These are phyloP conservation scores for Aplidium turbinatum DNA, from an alignment of 23 tunicate genomes.

Conservation along the genomic window DNA sequence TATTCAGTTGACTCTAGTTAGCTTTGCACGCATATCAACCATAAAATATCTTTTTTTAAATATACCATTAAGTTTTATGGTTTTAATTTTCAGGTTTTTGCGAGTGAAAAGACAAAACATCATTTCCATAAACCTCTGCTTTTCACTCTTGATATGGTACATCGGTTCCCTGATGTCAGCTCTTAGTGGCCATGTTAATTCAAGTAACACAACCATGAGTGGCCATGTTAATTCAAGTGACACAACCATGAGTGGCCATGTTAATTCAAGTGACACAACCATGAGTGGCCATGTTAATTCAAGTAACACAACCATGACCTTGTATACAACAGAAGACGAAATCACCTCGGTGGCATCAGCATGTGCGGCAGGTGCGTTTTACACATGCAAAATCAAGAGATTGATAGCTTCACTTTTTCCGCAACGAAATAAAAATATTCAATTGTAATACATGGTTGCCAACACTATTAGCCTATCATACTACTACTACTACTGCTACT, in stretches of 20 bases:
- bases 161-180: constrained; percentile 40
- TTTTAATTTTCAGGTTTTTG: constrained; percentile 37
- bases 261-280: background rate
- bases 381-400: too few species aligned
- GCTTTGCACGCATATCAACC: too few species aligned
- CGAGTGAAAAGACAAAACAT: constrained; percentile 59
- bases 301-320: background rate
- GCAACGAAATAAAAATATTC: too few species aligned
- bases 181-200: background rate
- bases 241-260: background rate
- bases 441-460: too few species aligned
- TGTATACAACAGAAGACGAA: background rate
- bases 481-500: too few species aligned
- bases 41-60: too few species aligned
- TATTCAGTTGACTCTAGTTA: too few species aligned
- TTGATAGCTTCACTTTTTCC: too few species aligned
- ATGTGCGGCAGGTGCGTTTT: too few species aligned
- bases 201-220: background rate
- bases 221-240: background rate
- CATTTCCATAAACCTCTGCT: constrained; percentile 68
- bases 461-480: too few species aligned
- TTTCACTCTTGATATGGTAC: constrained; percentile 50
- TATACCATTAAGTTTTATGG: background rate
- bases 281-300: background rate
- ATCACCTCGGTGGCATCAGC: too few species aligned